Evolutionary conservation across 2,113 vertebrate species (phyloP).

Genomic region (Microtus montanus): DNA sequence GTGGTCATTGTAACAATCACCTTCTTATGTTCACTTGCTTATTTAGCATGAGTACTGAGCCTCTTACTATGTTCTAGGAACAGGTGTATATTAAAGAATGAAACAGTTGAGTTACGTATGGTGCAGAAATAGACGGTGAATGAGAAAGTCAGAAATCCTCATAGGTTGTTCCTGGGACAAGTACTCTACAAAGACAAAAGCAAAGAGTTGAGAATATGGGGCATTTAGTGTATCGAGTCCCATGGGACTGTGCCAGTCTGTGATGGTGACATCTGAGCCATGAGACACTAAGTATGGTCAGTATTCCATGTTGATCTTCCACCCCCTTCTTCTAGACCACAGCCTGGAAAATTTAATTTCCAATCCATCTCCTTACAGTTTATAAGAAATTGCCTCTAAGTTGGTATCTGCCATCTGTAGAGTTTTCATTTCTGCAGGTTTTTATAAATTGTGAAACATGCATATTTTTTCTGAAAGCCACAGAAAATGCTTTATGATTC

Average conservation of each 20-base stretch:
- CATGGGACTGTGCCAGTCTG: not conserved
- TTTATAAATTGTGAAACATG: conserved; percentile 37
- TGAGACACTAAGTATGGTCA: not conserved
- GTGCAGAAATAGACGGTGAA: not conserved
- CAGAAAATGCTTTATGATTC: conserved; percentile 42
- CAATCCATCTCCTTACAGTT: not conserved
- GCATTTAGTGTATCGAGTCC: not conserved
- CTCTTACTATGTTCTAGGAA: not conserved
- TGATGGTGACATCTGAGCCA: not conserved
- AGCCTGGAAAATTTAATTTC: not conserved
- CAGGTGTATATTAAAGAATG: not conserved
- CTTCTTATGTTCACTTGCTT: not conserved
- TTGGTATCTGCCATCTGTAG: not conserved
- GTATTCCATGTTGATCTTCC: not conserved
- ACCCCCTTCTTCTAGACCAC: not conserved
- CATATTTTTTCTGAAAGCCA: conserved; percentile 42
- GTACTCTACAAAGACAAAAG: not conserved
- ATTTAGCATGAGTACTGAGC: not conserved
- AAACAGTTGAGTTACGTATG: not conserved
- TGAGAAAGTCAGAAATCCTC: not conserved
- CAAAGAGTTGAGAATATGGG: not conserved
- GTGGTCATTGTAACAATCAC: not conserved
- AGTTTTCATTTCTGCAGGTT: conserved; percentile 9
- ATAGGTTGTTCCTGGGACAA: not conserved
- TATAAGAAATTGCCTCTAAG: not conserved